These are phyloP conservation scores for Heteromormyrus szaboi DNA, from an alignment of 2,797 vertebrate species.

Conservation along the genomic window DNA sequence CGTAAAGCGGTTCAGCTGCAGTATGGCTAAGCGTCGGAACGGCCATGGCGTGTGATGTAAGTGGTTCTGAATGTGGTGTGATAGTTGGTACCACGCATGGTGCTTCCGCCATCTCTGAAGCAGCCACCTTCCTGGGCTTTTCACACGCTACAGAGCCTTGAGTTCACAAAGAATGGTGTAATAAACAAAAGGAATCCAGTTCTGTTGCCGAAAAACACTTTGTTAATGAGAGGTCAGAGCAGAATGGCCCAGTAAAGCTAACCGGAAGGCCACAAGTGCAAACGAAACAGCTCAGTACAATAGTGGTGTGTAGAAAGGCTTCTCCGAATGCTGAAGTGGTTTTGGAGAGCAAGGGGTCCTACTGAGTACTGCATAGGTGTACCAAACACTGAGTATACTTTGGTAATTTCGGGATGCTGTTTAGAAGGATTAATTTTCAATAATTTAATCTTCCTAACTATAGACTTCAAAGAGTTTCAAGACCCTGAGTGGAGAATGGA, in stretches of 20 bases:
- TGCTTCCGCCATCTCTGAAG: background rate
- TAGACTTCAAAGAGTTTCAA: constrained; percentile 8
- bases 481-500: background rate
- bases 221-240: background rate
- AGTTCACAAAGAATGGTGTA: background rate
- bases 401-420: background rate
- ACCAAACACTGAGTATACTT: background rate
- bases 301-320: background rate
- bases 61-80: background rate
- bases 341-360: background rate
- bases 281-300: background rate
- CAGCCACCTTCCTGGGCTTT: background rate
- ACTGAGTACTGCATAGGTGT: background rate
- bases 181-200: background rate
- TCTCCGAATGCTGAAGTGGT: background rate
- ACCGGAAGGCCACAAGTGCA: background rate
- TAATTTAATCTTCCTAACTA: background rate
- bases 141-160: background rate
- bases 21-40: background rate
- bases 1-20: background rate
- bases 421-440: background rate
- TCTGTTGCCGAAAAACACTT: background rate
- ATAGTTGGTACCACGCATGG: background rate
- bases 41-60: background rate
- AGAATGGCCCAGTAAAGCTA: background rate